Evolutionary conservation across 2,797 vertebrate genomes (phyloP).

Genomic region (Anisognathus igniventris): DNA sequence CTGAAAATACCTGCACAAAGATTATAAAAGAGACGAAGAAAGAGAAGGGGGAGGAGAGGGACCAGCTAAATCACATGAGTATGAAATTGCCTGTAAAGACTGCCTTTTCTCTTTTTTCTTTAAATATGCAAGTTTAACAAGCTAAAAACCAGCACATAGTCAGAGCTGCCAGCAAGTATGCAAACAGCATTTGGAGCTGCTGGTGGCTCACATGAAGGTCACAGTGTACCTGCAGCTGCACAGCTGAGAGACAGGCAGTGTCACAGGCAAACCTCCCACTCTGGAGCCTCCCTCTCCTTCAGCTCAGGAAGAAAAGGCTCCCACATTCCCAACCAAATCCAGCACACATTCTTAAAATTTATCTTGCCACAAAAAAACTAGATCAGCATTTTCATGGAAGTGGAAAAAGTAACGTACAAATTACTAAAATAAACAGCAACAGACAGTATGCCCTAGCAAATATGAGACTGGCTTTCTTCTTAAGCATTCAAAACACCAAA

Average conservation of each 20-base stretch:
- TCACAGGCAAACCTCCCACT: neutral
- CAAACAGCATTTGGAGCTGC: neutral
- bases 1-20: neutral
- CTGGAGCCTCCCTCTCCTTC: neutral
- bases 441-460: neutral
- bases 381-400: neutral
- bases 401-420: neutral
- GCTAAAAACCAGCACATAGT: neutral
- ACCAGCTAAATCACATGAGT: neutral
- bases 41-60: neutral
- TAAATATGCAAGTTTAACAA: neutral
- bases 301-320: neutral
- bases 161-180: neutral
- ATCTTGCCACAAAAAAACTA: neutral
- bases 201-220: constrained; percentile 9
- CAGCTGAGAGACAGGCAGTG: neutral
- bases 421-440: neutral
- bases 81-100: neutral
- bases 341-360: fast-evolving
- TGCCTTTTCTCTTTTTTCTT: neutral
- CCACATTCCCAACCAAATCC: neutral
- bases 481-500: neutral
- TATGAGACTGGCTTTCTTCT: neutral
- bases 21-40: neutral
- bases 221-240: neutral